Evolutionary conservation across 1,140 invertebrate species (phyloP).

Genomic region (Chrysomallon squamiferum): DNA sequence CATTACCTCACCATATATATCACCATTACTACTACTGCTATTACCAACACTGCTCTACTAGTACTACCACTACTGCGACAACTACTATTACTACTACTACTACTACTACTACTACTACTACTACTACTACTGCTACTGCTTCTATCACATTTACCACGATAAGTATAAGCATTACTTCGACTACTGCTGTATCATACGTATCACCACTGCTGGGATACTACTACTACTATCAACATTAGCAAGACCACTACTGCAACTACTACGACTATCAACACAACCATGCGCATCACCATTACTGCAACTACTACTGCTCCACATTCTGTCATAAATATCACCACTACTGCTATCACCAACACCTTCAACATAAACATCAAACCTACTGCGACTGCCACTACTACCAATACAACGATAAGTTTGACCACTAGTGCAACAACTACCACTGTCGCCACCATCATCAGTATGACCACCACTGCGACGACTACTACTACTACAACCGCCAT

Average conservation of each 20-base stretch:
- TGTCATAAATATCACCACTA: not conserved
- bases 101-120: constrained; percentile 7
- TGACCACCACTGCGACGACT: too few species aligned
- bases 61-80: not conserved
- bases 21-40: constrained; percentile 1
- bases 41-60: not conserved
- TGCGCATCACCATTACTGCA: not conserved
- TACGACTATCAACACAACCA: not conserved
- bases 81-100: not conserved
- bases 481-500: too few species aligned
- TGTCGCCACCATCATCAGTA: too few species aligned
- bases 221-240: constrained; percentile 3
- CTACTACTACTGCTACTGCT: constrained; percentile 1
- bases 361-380: not conserved
- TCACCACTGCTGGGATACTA: too few species aligned
- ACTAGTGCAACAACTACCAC: not conserved
- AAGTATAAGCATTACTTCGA: not conserved
- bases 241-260: not conserved
- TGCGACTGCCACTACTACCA: not conserved
- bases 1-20: not conserved
- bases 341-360: not conserved
- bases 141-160: not conserved
- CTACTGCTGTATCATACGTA: too few species aligned
- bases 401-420: not conserved
- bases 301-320: not conserved